These are phyloP conservation scores for Thamnophis sirtalis DNA, from an alignment of 2,113 vertebrate genomes.

Conservation along the genomic window DNA sequence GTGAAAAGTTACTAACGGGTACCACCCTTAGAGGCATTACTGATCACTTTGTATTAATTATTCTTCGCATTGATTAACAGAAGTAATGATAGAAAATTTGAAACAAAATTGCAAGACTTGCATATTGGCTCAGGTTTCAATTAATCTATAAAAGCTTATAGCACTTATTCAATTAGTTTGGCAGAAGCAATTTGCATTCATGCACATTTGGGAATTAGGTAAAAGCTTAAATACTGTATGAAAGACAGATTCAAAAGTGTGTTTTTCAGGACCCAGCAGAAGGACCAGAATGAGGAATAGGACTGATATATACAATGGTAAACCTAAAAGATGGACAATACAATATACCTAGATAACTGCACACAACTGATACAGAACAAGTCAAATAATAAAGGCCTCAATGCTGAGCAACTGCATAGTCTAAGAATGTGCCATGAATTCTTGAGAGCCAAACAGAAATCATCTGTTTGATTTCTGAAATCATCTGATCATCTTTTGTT, in stretches of 20 bases:
- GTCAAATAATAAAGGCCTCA: neutral
- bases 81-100: neutral
- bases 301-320: neutral
- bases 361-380: neutral
- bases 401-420: neutral
- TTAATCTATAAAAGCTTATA: neutral
- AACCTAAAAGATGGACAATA: neutral
- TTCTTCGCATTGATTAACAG: neutral
- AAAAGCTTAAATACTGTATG: neutral
- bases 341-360: neutral
- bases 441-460: neutral
- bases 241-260: neutral
- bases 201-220: neutral
- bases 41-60: neutral
- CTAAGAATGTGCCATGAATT: neutral
- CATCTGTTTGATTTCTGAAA: no score
- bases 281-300: neutral
- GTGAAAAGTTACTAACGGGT: neutral
- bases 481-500: neutral
- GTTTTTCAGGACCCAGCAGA: neutral
- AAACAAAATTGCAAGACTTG: neutral
- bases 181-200: neutral
- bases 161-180: neutral
- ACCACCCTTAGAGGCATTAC: neutral
- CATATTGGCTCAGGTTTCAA: neutral